Percentiles rank a stretch among this genome's conserved stretches.
Conservation (phyloP, 1,140 invertebrate genomes). For the Drosophila pseudoananassae region DNA sequence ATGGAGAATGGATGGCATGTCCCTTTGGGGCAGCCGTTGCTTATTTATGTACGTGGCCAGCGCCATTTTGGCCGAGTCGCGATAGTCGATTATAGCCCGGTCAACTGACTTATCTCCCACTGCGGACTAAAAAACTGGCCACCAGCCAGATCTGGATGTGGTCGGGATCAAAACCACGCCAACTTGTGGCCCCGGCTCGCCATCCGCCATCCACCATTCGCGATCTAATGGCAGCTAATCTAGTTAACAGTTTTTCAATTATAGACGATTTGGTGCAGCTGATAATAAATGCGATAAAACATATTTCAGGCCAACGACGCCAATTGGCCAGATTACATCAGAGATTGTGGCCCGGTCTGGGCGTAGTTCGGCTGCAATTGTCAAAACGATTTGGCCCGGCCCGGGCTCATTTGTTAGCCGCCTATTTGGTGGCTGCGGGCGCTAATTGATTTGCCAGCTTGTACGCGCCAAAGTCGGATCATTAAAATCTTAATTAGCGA, state of each 20-base stretch:
- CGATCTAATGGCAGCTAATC: slow-evolving; percentile 75
- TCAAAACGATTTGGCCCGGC: slow-evolving; percentile 68
- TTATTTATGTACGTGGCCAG: slow-evolving; percentile 63
- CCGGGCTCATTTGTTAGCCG: slow-evolving; percentile 48
- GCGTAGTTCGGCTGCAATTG: slow-evolving; percentile 81
- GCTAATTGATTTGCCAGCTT: slow-evolving; percentile 66
- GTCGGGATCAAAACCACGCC: slow-evolving; percentile 7
- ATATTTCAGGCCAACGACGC: slow-evolving; percentile 71
- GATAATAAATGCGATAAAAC: slow-evolving; percentile 83
- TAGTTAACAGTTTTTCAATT: slow-evolving; percentile 83
- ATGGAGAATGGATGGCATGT: slow-evolving; percentile 71
- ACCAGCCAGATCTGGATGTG: slow-evolving; percentile 29
- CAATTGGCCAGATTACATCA: slow-evolving; percentile 72
- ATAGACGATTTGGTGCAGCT: slow-evolving; percentile 76
- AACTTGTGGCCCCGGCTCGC: slow-evolving; percentile 21
- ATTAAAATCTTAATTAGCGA: slow-evolving; percentile 64
- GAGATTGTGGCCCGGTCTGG: slow-evolving; percentile 42
- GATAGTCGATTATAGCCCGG: slow-evolving; percentile 20
- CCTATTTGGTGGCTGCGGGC: slow-evolving; percentile 44
- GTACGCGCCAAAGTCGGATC: slow-evolving; percentile 33
- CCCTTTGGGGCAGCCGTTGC: slow-evolving; percentile 57
- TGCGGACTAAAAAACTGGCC: slow-evolving; percentile 41
- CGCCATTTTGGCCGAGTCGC: slow-evolving; percentile 61
- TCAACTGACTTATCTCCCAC: slow-evolving; percentile 43
- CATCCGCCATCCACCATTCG: slow-evolving; percentile 43